These are phyloP conservation scores for Kradibia gibbosae DNA, from an alignment of 1,140 invertebrate species.

Conservation along the genomic window DNA sequence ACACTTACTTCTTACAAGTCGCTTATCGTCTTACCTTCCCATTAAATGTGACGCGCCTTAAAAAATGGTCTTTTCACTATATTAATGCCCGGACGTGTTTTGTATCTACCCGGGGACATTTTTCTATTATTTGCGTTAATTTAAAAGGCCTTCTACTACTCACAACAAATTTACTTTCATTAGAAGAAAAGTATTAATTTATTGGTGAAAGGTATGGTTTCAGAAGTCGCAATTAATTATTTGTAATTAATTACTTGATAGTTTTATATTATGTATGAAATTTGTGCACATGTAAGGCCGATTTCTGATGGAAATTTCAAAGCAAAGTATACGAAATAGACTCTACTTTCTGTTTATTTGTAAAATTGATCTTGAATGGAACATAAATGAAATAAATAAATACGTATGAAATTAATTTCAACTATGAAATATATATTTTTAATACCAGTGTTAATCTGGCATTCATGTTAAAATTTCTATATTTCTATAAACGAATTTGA, in stretches of 20 bases:
- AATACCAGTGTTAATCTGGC: neutral
- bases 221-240: neutral
- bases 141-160: neutral
- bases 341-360: neutral
- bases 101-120: no score
- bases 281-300: neutral
- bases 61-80: constrained; percentile 16
- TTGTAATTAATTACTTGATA: neutral
- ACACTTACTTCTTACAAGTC: neutral
- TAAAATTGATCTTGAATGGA: neutral
- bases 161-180: neutral
- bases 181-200: neutral
- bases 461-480: neutral
- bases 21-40: neutral
- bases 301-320: neutral
- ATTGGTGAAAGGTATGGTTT: constrained; percentile 18
- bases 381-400: no score
- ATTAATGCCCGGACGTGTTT: neutral
- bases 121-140: neutral
- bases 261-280: neutral
- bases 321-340: no score
- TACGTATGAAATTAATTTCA: neutral
- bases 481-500: neutral
- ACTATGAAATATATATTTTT: neutral
- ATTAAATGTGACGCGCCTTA: neutral